These are phyloP conservation scores for Chaetops frenatus DNA, from an alignment of 2,113 vertebrate genomes.

Conservation along the genomic window DNA sequence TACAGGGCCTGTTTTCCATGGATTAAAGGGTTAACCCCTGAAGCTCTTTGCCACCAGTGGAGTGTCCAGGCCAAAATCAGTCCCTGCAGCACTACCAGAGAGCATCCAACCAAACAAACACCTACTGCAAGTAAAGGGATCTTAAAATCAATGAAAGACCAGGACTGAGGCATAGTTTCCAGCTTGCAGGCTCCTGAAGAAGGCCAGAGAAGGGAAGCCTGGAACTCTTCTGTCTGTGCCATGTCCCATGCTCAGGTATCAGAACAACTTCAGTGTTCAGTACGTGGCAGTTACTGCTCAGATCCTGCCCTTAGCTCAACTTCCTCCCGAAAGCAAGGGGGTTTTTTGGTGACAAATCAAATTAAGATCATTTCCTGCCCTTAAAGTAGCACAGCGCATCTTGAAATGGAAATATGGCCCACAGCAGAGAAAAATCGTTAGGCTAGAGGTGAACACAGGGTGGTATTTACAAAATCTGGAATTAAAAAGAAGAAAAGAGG, in stretches of 20 bases:
- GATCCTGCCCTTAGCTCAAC: not conserved
- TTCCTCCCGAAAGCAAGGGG: not conserved
- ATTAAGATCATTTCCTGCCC: not conserved
- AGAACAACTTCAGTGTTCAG: not conserved
- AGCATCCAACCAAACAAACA: not conserved
- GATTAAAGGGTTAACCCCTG: not conserved
- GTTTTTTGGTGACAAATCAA: not conserved
- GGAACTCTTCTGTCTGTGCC: not conserved
- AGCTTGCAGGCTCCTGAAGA: not conserved
- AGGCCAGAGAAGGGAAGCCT: not conserved
- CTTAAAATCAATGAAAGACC: not conserved
- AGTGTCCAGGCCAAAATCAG: not conserved
- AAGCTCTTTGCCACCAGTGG: not conserved
- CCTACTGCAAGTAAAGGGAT: not conserved
- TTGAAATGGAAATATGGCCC: not conserved
- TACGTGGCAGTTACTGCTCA: not conserved
- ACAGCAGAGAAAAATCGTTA: not conserved
- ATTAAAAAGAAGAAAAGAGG: not conserved
- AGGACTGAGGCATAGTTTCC: not conserved
- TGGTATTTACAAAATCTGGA: not conserved
- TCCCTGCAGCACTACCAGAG: not conserved
- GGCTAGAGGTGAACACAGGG: not conserved
- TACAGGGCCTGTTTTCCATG: not conserved
- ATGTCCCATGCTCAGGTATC: accelerated
- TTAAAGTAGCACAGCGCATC: not conserved